Evolutionary conservation across 2,888 invertebrate genomes (phyloP).

Genomic region (Drosophila barbarae): DNA sequence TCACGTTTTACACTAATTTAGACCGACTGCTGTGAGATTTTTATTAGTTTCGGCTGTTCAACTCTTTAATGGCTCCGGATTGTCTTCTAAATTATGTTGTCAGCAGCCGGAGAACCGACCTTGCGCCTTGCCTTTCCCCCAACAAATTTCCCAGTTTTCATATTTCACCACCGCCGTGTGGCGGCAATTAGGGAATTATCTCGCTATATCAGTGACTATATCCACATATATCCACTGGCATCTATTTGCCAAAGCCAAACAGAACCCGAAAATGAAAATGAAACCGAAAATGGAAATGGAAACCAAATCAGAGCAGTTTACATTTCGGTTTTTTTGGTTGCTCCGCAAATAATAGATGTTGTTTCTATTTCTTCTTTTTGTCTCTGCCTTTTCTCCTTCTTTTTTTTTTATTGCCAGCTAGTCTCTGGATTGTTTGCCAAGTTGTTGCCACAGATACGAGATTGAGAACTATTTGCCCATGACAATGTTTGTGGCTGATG

Average conservation of each 20-base stretch:
- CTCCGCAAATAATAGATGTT: constrained; percentile 57
- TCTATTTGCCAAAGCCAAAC: constrained; percentile 55
- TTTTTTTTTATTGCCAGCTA: constrained; percentile 42
- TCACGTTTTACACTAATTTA: constrained; percentile 66
- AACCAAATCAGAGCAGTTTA: constrained; percentile 69
- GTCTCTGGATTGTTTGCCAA: constrained; percentile 61
- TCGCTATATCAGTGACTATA: constrained; percentile 25
- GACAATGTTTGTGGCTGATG: constrained; percentile 65
- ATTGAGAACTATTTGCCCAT: constrained; percentile 60
- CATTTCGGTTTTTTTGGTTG: constrained; percentile 54
- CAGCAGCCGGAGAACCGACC: constrained; percentile 66
- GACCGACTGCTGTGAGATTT: constrained; percentile 17
- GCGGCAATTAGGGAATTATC: constrained; percentile 48
- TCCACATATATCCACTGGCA: constrained; percentile 25
- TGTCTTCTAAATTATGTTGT: constrained; percentile 75
- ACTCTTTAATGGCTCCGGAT: constrained; percentile 60
- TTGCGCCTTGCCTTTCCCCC: constrained; percentile 23
- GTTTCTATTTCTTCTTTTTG: constrained; percentile 30
- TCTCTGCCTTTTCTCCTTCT: constrained; percentile 23
- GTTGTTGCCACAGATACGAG: constrained; percentile 58
- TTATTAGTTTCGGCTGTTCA: constrained; percentile 48
- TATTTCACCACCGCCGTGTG: constrained; percentile 26
- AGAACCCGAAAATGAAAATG: constrained; percentile 43
- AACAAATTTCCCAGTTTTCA: constrained; percentile 1
- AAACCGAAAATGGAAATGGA: constrained; percentile 37